Conservation (phyloP, 1,140 invertebrate species). For the Lepidurus arcticus region DNA sequence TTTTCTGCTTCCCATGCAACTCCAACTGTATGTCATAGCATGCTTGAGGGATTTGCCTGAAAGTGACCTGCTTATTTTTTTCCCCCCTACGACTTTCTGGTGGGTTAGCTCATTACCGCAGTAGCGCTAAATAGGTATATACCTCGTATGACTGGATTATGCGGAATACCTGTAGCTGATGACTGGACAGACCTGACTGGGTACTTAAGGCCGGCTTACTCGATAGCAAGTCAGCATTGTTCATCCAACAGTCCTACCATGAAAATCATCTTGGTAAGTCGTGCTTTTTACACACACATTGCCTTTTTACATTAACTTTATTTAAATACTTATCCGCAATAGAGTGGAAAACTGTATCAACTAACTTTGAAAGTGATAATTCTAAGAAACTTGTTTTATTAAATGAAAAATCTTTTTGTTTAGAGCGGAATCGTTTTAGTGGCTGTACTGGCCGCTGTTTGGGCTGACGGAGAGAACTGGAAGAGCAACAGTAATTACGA, state of each 20-base stretch:
- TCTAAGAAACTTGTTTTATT: background rate
- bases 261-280: background rate
- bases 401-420: background rate
- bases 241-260: background rate
- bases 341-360: too few relatives aligned
- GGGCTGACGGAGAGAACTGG: background rate
- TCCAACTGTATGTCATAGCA: background rate
- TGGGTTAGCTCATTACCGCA: constrained; percentile 4
- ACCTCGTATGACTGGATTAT: background rate
- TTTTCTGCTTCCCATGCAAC: background rate
- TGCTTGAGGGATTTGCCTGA: background rate
- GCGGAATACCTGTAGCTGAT: background rate
- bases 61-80: background rate
- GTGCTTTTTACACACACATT: too few relatives aligned
- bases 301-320: too few relatives aligned
- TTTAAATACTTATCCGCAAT: too few relatives aligned
- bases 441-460: background rate
- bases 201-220: background rate
- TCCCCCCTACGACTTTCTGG: background rate
- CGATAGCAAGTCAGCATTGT: background rate
- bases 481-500: background rate
- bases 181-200: background rate
- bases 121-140: background rate
- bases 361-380: too few relatives aligned
- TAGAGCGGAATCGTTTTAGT: background rate